These are phyloP conservation scores for Gymnoscopelus braueri DNA, from an alignment of 2,797 vertebrate genomes.

Conservation along the genomic window DNA sequence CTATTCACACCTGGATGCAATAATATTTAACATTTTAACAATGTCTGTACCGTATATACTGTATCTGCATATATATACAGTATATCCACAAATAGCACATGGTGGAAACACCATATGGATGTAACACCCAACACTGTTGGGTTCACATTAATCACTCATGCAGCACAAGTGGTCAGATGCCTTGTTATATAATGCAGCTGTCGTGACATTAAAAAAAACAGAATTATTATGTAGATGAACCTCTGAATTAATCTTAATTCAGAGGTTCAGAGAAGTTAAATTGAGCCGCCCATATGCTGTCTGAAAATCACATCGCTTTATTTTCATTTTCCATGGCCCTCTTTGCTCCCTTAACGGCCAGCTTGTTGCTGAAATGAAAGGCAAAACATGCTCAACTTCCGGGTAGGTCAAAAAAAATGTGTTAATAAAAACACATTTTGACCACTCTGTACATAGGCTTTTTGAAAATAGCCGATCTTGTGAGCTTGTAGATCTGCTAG, in stretches of 20 bases:
- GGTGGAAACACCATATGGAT: conserved; percentile 28
- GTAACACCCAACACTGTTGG: conserved; percentile 20
- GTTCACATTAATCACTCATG: conserved; percentile 25
- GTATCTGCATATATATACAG: conserved; percentile 3
- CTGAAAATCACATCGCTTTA: conserved; percentile 1
- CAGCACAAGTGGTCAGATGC: conserved; percentile 4
- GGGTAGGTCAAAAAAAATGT: no score
- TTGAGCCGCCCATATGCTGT: background rate
- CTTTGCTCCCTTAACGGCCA: background rate
- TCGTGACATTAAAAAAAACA: background rate
- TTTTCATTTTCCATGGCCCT: background rate
- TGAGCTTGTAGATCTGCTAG: no score
- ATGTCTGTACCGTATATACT: background rate
- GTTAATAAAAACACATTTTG: no score
- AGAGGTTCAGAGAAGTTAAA: background rate
- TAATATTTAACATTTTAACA: background rate
- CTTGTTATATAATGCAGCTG: conserved; percentile 22
- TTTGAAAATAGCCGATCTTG: no score
- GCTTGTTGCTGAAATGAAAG: no score
- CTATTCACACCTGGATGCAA: conserved; percentile 1
- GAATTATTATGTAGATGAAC: background rate
- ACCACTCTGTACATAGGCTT: no score
- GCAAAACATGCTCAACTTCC: no score
- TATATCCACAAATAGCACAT: conserved; percentile 22
- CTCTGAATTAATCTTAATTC: no score